Conservation (phyloP, 2,797 vertebrate genomes). For the Delichon dasypus region DNA sequence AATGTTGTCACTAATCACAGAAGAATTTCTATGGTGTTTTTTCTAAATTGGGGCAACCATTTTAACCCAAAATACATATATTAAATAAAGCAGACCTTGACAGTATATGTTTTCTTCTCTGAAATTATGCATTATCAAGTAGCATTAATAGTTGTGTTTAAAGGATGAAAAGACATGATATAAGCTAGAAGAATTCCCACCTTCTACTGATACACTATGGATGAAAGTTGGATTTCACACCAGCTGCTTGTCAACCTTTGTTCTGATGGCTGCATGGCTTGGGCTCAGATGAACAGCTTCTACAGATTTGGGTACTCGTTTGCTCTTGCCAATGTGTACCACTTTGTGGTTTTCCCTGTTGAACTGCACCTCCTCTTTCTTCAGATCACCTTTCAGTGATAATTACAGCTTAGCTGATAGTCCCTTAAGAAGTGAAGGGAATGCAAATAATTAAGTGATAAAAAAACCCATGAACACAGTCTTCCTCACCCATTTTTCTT, state of each 20-base stretch:
- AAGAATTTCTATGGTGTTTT: background rate
- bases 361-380: background rate
- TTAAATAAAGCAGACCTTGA: background rate
- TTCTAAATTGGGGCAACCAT: background rate
- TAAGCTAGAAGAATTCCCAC: background rate
- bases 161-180: background rate
- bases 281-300: background rate
- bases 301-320: background rate
- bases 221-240: background rate
- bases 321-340: background rate
- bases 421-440: background rate
- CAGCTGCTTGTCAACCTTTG: rapidly evolving
- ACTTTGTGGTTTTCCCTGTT: background rate
- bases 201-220: background rate
- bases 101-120: background rate
- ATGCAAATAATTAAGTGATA: background rate
- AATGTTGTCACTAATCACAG: background rate
- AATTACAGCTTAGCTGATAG: background rate
- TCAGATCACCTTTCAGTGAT: background rate
- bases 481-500: background rate
- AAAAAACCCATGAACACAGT: background rate
- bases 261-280: background rate
- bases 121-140: background rate
- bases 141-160: background rate
- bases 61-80: background rate